Base-by-base conservation (phyloP, 2,797 vertebrate genomes). In the Lutra lutra region DNA sequence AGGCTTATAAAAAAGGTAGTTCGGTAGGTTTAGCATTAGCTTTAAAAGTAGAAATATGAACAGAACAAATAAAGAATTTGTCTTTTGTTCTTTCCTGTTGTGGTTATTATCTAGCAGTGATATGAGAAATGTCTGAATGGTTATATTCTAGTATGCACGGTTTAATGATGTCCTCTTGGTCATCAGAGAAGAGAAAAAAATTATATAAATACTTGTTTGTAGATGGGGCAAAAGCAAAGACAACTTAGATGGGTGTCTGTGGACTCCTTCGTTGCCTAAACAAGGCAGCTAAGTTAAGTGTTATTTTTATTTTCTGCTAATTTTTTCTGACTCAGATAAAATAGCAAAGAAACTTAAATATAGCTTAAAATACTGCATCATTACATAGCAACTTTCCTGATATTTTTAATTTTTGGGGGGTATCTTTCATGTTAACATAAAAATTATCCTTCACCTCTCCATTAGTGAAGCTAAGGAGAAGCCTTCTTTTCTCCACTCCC, bases 41-140 rank as follows among this genome's bases (percentile, higher is more conserved):
- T 91, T 78, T 46, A 92, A 51, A 68, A 87, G 62, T 77, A 85
- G 66, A 96, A 96, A 82, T 83, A 20, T 38, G 94, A 96, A 78
- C 29, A 86, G 48, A 89, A 10, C 21, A 80, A 70, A 66, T 84
- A 92, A 82, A 51, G 27, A 70, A 62, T 68, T 85, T 94, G 17
- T 84, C 48, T 95, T 89, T 29, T 38, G 10, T 60, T 89, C 72
- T 94, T 93, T 84, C 14, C 56, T 92, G 27, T 35, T 79, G 32
- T 87, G 29, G 32, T 29, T 85, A 1, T 77, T 94, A 80, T 21
- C 27, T 89, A 78, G 43, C 51, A 58, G 79, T 80, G 85, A 82
- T 73, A 9, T 46, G 84, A 64, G 43, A 93, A 64, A 92, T 1
- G 14, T 84, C 32, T 78, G 40, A 84, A n/a, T 17, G 89, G 54